Conservation (phyloP, 2,888 invertebrate species). For the Plagiodera versicolora region DNA sequence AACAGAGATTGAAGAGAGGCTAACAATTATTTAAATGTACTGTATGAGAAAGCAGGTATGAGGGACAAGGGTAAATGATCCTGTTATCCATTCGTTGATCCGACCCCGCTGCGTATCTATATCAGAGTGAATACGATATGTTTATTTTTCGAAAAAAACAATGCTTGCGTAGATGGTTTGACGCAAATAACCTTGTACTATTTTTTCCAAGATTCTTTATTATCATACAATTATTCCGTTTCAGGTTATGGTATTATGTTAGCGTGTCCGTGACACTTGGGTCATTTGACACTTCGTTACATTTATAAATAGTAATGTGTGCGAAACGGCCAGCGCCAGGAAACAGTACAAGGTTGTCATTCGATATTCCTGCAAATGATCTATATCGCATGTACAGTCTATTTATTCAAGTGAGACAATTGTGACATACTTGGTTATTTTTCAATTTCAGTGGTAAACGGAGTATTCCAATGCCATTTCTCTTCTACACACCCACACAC, state of each 20-base stretch:
- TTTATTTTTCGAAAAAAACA: background rate
- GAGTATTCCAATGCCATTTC: too few species aligned
- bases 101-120: too few species aligned
- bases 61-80: too few species aligned
- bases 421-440: too few species aligned
- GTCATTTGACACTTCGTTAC: conserved; percentile 23
- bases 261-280: conserved; percentile 28
- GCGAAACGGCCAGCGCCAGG: background rate
- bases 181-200: background rate
- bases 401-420: too few species aligned
- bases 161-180: background rate
- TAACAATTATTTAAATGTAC: too few species aligned
- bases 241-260: background rate
- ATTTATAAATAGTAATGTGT: background rate
- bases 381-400: conserved; percentile 1
- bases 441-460: too few species aligned
- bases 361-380: conserved; percentile 24
- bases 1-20: too few species aligned
- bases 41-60: too few species aligned
- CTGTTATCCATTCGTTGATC: too few species aligned
- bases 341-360: conserved; percentile 29
- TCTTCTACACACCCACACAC: too few species aligned
- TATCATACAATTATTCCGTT: background rate
- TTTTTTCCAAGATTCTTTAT: background rate
- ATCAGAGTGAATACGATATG: too few species aligned